Evolutionary conservation across 2,797 vertebrate species (phyloP).

Genomic region (Hemibagrus guttatus): DNA sequence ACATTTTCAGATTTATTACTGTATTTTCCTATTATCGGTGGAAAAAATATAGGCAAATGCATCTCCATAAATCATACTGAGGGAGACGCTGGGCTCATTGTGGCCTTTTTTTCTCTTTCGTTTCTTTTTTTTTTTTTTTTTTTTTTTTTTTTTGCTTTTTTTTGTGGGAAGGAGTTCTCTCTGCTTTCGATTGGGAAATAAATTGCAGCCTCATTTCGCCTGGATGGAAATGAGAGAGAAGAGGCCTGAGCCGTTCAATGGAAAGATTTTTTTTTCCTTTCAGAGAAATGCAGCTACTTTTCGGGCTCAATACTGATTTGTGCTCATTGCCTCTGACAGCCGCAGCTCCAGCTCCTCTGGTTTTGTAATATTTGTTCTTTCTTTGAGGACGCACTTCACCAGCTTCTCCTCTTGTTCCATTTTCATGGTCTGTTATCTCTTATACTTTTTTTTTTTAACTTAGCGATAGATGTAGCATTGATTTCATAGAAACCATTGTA

Average conservation of each 20-base stretch:
- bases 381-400: conserved; percentile 52
- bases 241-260: conserved; percentile 62
- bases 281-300: conserved; percentile 67
- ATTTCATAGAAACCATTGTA: conserved; percentile 3
- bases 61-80: conserved; percentile 79
- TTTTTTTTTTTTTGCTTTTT: conserved; percentile 34
- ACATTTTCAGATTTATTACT: conserved; percentile 84
- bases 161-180: conserved; percentile 21
- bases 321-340: conserved; percentile 69
- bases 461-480: conserved; percentile 8
- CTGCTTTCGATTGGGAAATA: conserved; percentile 76
- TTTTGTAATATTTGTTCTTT: conserved; percentile 67
- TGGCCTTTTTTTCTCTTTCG: conserved; percentile 58
- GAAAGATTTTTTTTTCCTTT: conserved; percentile 68
- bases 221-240: conserved; percentile 74
- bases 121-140: conserved; percentile 29
- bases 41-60: conserved; percentile 79
- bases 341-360: conserved; percentile 63
- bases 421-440: conserved; percentile 30
- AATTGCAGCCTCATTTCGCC: conserved; percentile 78
- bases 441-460: background rate
- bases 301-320: conserved; percentile 76
- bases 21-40: conserved; percentile 80
- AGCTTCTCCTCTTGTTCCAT: conserved; percentile 27
- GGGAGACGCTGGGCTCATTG: conserved; percentile 69